Evolutionary conservation across 2,888 invertebrate genomes (phyloP).

Genomic region (Drosophila buzzatii): DNA sequence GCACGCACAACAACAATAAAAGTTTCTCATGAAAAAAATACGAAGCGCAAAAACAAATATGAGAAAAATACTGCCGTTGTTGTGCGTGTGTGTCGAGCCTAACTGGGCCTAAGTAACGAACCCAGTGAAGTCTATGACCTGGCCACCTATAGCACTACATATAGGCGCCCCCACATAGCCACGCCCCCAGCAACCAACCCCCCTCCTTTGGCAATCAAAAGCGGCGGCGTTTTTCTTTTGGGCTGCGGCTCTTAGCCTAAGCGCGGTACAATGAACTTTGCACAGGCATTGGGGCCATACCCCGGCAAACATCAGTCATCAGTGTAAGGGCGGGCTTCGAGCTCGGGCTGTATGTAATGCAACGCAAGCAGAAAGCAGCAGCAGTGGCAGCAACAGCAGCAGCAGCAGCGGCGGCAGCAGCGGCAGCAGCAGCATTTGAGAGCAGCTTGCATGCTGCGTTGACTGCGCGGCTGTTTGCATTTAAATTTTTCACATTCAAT

Average conservation of each 20-base stretch:
- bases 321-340: conserved; percentile 22
- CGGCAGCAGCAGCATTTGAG: conserved; percentile 33
- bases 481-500: conserved; percentile 82
- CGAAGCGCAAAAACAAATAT: conserved; percentile 49
- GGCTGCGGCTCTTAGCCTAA: conserved; percentile 73
- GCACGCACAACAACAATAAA: conserved; percentile 42
- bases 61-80: conserved; percentile 42
- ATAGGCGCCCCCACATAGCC: conserved; percentile 10
- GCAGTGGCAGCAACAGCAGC: conserved; percentile 23
- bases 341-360: conserved; percentile 5
- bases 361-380: conserved; percentile 7
- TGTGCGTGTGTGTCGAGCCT: conserved; percentile 42
- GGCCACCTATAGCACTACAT: conserved; percentile 53
- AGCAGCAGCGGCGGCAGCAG: no score
- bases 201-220: conserved; percentile 70
- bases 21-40: conserved; percentile 34
- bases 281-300: conserved; percentile 45
- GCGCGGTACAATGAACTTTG: conserved; percentile 77
- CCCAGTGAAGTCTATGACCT: conserved; percentile 53
- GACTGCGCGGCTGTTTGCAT: conserved; percentile 75
- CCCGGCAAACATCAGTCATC: not conserved
- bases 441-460: conserved; percentile 51
- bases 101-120: conserved; percentile 53
- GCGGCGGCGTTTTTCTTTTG: conserved; percentile 73
- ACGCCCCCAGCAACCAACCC: conserved; percentile 1